Base-by-base conservation (phyloP, 2,888 invertebrate genomes). In the Drosophila atripex region DNA sequence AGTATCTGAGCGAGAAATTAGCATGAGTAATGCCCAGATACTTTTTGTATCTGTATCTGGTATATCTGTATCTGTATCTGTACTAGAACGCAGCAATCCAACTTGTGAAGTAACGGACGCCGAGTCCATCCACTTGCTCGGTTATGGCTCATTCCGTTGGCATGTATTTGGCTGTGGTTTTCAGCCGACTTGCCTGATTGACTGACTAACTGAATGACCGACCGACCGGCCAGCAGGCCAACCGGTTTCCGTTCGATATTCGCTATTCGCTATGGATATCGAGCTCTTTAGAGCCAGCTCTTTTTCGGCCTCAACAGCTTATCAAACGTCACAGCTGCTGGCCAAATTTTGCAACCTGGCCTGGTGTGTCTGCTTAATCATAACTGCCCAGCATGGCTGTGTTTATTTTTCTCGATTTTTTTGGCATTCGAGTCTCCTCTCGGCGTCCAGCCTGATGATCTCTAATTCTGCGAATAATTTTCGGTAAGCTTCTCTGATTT, bases 171-270 rank as follows among this genome's bases (percentile, higher is more conserved):
- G 38, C 69, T 85, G 69, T 70, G 71, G 66, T 76, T 80, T 86
- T 16, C 79, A 65, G 66, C 64, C 53, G 65, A 64, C 35, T 45
- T 65, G 18, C 14, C 30, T 45, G 45, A 86, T 69, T 75, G 76
- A 70, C 69, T 56, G 72, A 58, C 39, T 73, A 56, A 61, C 58
- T 64, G 35, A 41, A 14, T 28, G 28, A 28, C 21, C 21, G 18
- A 18, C 18, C 18, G 18, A 18, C 25, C 25, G 25, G 25, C 25
- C 25, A 25, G 7, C 25, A 18, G 18, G 18, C 18, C 18, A 18
- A 80, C 80, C 80, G 80, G 80, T 80, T 80, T 76, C 39, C 49
- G n/a, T n/a, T n/a, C n/a, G n/a, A n/a, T n/a, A n/a, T n/a, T n/a
- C n/a, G n/a, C n/a, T n/a, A 45, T 61, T 63, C 47, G 63, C 35